Percentiles rank a stretch among this genome's conserved stretches.
phyloP scores from a whole-genome alignment of 2,797 vertebrate species.

The Sebastiscus tertius region DNA sequence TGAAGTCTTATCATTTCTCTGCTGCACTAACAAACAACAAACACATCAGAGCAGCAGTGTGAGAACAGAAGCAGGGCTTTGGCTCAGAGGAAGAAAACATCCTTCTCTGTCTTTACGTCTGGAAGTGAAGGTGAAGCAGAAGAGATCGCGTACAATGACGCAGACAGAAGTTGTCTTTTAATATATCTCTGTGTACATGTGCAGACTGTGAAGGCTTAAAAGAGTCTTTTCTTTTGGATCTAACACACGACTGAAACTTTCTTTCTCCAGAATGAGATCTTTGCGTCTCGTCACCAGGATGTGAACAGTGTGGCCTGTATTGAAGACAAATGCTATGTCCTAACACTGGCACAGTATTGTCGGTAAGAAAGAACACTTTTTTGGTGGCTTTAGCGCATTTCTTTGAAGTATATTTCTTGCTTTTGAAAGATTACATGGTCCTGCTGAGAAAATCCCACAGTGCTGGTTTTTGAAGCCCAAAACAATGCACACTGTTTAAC shows the following conservation, averaged over 20 bases:
- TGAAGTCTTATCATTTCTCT: conserved; percentile 40
- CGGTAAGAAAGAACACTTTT: conserved; percentile 85
- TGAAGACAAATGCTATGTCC: conserved; percentile 99
- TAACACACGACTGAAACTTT: neutral
- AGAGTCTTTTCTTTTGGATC: neutral
- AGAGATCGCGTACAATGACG: neutral
- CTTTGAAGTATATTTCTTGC: neutral
- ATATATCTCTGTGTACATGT: neutral
- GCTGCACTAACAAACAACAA: conserved; percentile 37
- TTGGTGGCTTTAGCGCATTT: neutral
- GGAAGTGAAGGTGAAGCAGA: neutral
- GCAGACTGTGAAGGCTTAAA: neutral
- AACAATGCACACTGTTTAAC: neutral
- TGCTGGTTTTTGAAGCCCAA: neutral
- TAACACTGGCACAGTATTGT: conserved; percentile 99
- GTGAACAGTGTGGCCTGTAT: conserved; percentile 99
- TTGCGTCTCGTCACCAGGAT: conserved; percentile 98
- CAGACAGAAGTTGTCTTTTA: neutral
- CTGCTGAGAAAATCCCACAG: neutral
- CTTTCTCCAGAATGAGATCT: conserved; percentile 93
- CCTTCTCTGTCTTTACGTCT: neutral
- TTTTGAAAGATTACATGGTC: neutral
- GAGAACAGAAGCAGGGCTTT: conserved; percentile 18
- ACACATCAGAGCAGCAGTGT: conserved; percentile 21
- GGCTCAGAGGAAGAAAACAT: conserved; percentile 16